Percentiles rank a stretch among this genome's conserved stretches.
Conservation (phyloP, 2,888 invertebrate species). For the Andrena dorsata region DNA sequence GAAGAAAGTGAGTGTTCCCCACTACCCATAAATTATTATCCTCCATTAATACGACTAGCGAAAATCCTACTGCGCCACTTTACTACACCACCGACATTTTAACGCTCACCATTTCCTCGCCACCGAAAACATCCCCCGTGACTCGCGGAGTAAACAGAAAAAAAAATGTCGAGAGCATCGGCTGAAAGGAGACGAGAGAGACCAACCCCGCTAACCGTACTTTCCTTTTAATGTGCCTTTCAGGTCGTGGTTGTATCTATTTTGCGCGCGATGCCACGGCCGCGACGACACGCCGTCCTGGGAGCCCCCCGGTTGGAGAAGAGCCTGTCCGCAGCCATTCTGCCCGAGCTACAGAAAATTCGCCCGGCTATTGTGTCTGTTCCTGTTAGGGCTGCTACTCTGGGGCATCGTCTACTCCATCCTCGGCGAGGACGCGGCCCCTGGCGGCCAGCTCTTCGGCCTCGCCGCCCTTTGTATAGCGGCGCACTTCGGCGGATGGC, state of each 20-base stretch:
- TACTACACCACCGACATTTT: too few species aligned
- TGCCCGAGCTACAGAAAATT: conserved; percentile 94
- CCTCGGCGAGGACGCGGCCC: conserved; percentile 92
- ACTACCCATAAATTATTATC: too few species aligned
- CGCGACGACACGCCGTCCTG: conserved; percentile 90
- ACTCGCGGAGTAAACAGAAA: background rate
- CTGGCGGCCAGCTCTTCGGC: conserved; percentile 93
- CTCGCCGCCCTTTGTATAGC: conserved; percentile 91
- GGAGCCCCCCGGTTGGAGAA: conserved; percentile 93
- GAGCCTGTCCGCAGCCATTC: conserved; percentile 93
- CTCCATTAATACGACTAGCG: too few species aligned
- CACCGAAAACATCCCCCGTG: background rate
- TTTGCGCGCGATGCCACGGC: conserved; percentile 93
- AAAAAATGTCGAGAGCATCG: background rate
- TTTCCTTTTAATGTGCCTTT: conserved; percentile 68
- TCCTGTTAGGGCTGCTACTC: conserved; percentile 90
- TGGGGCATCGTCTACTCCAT: conserved; percentile 93
- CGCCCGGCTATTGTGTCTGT: conserved; percentile 90
- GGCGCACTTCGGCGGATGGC: conserved; percentile 93
- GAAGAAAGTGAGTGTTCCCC: too few species aligned
- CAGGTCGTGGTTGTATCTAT: conserved; percentile 94
- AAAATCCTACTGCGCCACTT: too few species aligned
- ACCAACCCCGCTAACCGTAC: background rate
- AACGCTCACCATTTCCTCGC: too few species aligned
- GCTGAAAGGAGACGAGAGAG: background rate